A percentile compares a stretch with the other conserved stretches of the same genome.
phyloP scores from a whole-genome alignment of 2,888 invertebrate genomes.

The Anoncus sp. region DNA sequence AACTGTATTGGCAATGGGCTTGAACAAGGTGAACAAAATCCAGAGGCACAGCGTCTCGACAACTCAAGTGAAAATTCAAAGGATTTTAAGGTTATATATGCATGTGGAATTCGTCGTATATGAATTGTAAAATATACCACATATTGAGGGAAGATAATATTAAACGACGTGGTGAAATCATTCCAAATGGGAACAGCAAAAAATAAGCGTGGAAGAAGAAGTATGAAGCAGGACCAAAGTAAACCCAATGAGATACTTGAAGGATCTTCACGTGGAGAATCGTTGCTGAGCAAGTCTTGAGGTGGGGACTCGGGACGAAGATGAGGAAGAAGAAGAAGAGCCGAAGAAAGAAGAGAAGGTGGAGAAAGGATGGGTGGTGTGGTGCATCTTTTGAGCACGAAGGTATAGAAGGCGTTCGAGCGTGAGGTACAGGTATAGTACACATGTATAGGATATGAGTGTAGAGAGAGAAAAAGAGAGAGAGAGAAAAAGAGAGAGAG shows the following conservation, averaged over 20 bases:
- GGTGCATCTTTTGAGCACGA: constrained; percentile 41
- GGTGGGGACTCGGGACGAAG: constrained; percentile 38
- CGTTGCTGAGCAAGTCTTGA: constrained; percentile 39
- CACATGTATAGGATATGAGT: constrained; percentile 22
- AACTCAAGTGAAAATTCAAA: too few species aligned
- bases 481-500: background rate
- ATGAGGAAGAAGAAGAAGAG: constrained; percentile 29
- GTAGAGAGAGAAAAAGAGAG: constrained; percentile 33
- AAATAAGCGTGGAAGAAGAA: constrained; percentile 10
- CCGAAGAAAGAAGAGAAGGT: constrained; percentile 23
- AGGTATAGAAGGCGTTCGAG: constrained; percentile 38
- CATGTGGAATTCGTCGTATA: too few species aligned
- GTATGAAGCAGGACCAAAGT: constrained; percentile 8
- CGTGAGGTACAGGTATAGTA: constrained; percentile 38
- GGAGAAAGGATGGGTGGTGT: background rate
- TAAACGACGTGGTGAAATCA: background rate
- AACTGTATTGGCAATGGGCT: too few species aligned
- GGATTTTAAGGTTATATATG: too few species aligned
- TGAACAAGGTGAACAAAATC: too few species aligned
- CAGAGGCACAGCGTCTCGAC: too few species aligned
- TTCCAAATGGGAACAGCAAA: background rate
- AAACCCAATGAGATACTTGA: constrained; percentile 25
- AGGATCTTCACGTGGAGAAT: constrained; percentile 30
- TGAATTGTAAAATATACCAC: too few species aligned
- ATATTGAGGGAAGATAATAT: background rate